Evolutionary conservation across 2,888 invertebrate genomes (phyloP).

Genomic region (Drosophila pegasa): DNA sequence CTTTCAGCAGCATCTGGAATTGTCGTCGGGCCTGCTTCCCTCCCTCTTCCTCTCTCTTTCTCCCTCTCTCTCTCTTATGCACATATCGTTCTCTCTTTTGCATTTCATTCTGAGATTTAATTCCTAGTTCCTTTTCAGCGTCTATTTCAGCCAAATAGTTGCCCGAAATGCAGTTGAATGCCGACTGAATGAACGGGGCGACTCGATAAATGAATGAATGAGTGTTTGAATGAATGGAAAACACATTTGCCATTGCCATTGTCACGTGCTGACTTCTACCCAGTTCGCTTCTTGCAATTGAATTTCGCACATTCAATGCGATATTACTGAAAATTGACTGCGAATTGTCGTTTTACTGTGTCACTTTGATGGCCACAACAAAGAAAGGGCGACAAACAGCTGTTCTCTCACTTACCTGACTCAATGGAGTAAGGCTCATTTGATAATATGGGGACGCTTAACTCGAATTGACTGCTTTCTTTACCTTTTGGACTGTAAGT

Average conservation of each 20-base stretch:
- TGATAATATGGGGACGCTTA: background rate
- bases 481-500: too few relatives aligned
- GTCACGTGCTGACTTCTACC: slow-evolving; percentile 71
- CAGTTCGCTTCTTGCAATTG: slow-evolving; percentile 34
- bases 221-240: slow-evolving; percentile 46
- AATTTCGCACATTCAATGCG: slow-evolving; percentile 39
- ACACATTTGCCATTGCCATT: slow-evolving; percentile 63
- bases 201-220: slow-evolving; percentile 30
- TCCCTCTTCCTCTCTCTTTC: background rate
- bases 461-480: background rate
- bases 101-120: background rate
- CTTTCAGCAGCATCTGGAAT: slow-evolving; percentile 26
- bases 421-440: background rate
- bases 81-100: background rate
- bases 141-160: slow-evolving; percentile 23
- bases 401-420: slow-evolving; percentile 7
- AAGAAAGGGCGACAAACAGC: slow-evolving; percentile 6
- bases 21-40: slow-evolving; percentile 17
- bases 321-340: slow-evolving; percentile 32
- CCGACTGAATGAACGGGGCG: slow-evolving; percentile 16
- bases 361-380: slow-evolving; percentile 2
- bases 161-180: slow-evolving; percentile 15
- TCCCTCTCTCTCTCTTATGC: background rate
- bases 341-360: slow-evolving; percentile 7
- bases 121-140: slow-evolving; percentile 20